Base-by-base conservation (phyloP, 2,113 vertebrate genomes). In the Bos indicus region DNA sequence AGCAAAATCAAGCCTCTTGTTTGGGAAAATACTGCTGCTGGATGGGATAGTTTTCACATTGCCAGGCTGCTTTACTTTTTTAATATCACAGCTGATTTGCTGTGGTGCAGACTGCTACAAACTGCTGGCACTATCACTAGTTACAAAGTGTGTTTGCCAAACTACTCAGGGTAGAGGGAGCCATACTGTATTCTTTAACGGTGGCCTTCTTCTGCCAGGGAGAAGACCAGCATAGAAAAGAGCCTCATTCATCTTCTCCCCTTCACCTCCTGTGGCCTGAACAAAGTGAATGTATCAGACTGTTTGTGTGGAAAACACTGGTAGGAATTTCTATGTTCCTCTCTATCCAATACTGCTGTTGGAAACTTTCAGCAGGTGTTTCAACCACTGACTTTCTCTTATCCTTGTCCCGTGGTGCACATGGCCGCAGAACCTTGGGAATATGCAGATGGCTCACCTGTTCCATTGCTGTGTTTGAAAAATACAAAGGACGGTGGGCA, bases 1-100 rank as follows among this genome's bases (percentile, higher is more conserved):
- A 94, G 91, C 88, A 90, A 97, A 98, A 97, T 95, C 85, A 96
- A 96, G 91, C 46, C 91, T 97, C 93, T 98, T 98, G 96, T 97
- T 96, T 97, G 48, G 82, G 92, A 60, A 88, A 97, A 94, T 88
- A 88, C 46, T 96, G 67, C 46, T 96, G 67, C 36, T 92, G 51
- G 91, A 84, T 94, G 43, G 82, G 90, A 89, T 46, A 43, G 90
- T 82, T 94, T 94, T 54, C 85, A 95, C 67, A 62, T 21, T 48
- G 78, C 88, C 81, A 92, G 67, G 91, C 88, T 96, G 93, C 90
- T 96, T 97, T 97, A 88, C 88, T 85, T 96, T 93, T 93, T 97
- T 82, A 93, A 97, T 93, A 83, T 97, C 81, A 93, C 88, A 97
- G 96, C 87, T 96, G 93, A 97, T 97, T 96, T 86, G 96, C 94